Evolutionary conservation across 2,888 invertebrate species (phyloP).

Genomic region (Acanthopleura granulata): DNA sequence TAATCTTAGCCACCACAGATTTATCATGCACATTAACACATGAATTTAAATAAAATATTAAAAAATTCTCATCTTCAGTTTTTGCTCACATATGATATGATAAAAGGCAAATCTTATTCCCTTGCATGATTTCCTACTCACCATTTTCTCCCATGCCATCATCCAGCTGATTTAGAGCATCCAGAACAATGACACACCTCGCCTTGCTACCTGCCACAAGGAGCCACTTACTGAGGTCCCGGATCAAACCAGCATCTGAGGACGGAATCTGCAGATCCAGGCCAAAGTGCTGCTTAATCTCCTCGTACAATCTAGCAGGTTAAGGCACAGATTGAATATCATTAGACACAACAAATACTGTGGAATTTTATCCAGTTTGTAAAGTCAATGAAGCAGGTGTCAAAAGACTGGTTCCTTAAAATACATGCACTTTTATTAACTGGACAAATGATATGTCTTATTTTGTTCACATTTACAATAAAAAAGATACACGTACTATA

Average conservation of each 20-base stretch:
- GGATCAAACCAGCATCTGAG: slow-evolving; percentile 41
- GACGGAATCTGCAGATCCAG: slow-evolving; percentile 46
- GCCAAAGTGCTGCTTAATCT: slow-evolving; percentile 45
- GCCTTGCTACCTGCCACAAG: slow-evolving; percentile 37
- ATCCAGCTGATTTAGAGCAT: slow-evolving; percentile 59
- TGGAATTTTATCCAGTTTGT: not conserved
- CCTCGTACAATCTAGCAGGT: slow-evolving; percentile 46
- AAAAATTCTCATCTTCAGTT: too few species aligned
- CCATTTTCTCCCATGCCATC: slow-evolving; percentile 43
- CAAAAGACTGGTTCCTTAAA: not conserved
- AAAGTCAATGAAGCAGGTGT: not conserved
- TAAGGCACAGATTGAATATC: not conserved
- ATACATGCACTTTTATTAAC: too few species aligned
- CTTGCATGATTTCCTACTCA: not conserved
- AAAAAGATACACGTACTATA: too few species aligned
- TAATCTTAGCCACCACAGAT: too few species aligned
- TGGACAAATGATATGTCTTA: too few species aligned
- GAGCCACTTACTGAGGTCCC: slow-evolving; percentile 47
- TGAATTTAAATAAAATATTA: not conserved
- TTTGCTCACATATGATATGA: too few species aligned
- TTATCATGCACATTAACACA: too few species aligned
- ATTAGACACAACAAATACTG: not conserved
- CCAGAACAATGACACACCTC: slow-evolving; percentile 48
- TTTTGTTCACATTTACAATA: too few species aligned
- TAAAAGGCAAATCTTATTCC: too few species aligned